Conservation (phyloP, 2,888 invertebrate genomes). For the Leptinotarsa rubiginosa region DNA sequence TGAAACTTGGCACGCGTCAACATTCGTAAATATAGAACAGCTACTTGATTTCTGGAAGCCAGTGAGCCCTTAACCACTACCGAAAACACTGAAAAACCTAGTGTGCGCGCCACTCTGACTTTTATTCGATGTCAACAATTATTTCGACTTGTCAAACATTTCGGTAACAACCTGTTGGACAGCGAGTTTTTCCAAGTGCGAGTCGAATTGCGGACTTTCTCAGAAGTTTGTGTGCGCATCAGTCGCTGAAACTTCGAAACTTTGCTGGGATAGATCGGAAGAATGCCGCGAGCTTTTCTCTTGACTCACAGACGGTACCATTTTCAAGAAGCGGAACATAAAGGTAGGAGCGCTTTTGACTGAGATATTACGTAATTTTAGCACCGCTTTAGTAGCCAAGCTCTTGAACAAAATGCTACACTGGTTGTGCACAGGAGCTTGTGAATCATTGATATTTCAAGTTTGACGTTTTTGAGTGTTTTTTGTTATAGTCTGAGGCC, state of each 20-base stretch:
- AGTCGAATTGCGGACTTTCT: neutral
- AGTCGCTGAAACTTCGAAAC: slow-evolving; percentile 8
- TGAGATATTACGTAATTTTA: neutral
- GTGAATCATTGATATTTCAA: no score
- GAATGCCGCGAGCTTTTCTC: slow-evolving; percentile 75
- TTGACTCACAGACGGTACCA: slow-evolving; percentile 73
- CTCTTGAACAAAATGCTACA: neutral
- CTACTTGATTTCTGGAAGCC: slow-evolving; percentile 62
- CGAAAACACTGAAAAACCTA: slow-evolving; percentile 41
- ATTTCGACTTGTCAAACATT: slow-evolving; percentile 49
- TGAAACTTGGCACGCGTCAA: slow-evolving; percentile 67
- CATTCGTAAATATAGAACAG: slow-evolving; percentile 67
- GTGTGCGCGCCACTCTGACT: slow-evolving; percentile 42
- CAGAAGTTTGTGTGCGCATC: slow-evolving; percentile 8
- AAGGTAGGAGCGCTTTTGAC: slow-evolving; percentile 59
- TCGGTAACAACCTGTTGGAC: slow-evolving; percentile 45
- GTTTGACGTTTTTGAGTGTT: no score
- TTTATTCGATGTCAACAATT: slow-evolving; percentile 35
- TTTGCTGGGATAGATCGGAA: slow-evolving; percentile 32
- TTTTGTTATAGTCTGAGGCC: no score
- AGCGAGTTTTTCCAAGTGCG: slow-evolving; percentile 18
- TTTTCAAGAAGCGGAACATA: slow-evolving; percentile 62
- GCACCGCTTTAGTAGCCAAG: neutral
- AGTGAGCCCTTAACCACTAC: slow-evolving; percentile 56
- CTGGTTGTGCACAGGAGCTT: neutral